A percentile compares a stretch with the other conserved stretches of the same genome.
These are phyloP conservation scores for Phrynocephalus forsythii DNA, from an alignment of 2,797 vertebrate species.

Conservation along the genomic window DNA sequence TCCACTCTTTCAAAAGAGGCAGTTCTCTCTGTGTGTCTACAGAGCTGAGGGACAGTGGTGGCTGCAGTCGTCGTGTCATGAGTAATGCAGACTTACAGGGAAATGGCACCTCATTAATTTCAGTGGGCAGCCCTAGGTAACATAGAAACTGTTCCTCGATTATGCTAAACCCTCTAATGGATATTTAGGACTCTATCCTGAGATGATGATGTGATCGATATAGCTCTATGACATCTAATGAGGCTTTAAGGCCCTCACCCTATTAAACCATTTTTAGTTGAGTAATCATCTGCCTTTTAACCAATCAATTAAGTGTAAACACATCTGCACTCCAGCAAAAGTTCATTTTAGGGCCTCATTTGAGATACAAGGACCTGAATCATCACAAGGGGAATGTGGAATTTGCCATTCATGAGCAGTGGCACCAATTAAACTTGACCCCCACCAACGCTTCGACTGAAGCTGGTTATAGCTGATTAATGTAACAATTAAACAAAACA, in stretches of 20 bases:
- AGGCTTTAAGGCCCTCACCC: constrained; percentile 23
- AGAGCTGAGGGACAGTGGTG: constrained; percentile 65
- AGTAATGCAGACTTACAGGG: constrained; percentile 73
- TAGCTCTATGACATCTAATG: constrained; percentile 24
- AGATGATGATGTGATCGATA: constrained; percentile 23
- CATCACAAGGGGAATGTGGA: neutral
- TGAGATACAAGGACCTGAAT: neutral
- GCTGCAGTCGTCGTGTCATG: constrained; percentile 64
- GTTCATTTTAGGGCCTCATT: too few relatives aligned
- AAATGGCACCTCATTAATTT: constrained; percentile 70
- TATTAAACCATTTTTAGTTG: constrained; percentile 25
- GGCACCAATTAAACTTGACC: neutral
- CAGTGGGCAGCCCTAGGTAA: constrained; percentile 61
- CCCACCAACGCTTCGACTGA: neutral
- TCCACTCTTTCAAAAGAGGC: constrained; percentile 70
- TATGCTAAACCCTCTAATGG: constrained; percentile 53
- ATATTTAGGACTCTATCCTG: constrained; percentile 36
- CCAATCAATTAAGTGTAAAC: neutral
- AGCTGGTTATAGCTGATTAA: neutral
- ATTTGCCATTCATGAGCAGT: neutral
- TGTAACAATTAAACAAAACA: neutral
- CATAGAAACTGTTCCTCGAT: constrained; percentile 55
- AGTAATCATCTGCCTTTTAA: constrained; percentile 24
- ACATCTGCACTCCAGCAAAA: neutral
- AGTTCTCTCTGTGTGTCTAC: constrained; percentile 68